Conservation (phyloP, 1,140 invertebrate genomes). For the Drosophila miranda region DNA sequence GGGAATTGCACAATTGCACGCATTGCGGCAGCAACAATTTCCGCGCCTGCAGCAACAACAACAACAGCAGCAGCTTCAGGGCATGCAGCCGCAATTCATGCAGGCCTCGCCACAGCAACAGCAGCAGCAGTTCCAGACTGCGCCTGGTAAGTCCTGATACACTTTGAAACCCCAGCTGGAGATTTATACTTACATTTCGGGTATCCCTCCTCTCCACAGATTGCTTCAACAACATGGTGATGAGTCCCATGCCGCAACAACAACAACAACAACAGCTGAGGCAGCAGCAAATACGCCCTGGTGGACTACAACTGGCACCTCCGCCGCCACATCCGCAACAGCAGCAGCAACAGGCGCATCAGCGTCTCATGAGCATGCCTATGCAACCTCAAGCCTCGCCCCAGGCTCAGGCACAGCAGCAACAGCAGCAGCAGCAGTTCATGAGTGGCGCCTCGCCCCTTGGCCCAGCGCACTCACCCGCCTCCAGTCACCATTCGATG, state of each 20-base stretch:
- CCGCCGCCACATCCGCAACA: constrained; percentile 70
- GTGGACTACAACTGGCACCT: constrained; percentile 53
- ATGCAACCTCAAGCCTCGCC: constrained; percentile 52
- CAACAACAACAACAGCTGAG: constrained; percentile 50
- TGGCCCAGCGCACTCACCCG: constrained; percentile 82
- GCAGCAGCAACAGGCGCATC: constrained; percentile 82
- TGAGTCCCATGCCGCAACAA: constrained; percentile 53
- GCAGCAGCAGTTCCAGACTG: constrained; percentile 56
- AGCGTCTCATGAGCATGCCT: constrained; percentile 69
- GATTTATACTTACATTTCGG: neutral
- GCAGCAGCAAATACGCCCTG: constrained; percentile 54
- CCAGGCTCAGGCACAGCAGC: constrained; percentile 39
- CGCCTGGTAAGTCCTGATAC: constrained; percentile 43
- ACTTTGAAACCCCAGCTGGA: neutral
- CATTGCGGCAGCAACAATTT: constrained; percentile 52
- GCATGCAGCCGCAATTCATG: constrained; percentile 60
- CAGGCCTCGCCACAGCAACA: constrained; percentile 52
- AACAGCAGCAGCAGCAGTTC: constrained; percentile 57
- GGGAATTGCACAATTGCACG: constrained; percentile 31
- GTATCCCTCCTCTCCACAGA: constrained; percentile 24
- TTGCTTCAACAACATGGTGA: constrained; percentile 58
- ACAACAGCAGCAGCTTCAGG: constrained; percentile 61
- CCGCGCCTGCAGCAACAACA: constrained; percentile 78
- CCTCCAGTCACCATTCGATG: constrained; percentile 79
- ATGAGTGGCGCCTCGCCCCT: constrained; percentile 76